Conservation (phyloP, 2,797 vertebrate species). For the Anas bahamensis region DNA sequence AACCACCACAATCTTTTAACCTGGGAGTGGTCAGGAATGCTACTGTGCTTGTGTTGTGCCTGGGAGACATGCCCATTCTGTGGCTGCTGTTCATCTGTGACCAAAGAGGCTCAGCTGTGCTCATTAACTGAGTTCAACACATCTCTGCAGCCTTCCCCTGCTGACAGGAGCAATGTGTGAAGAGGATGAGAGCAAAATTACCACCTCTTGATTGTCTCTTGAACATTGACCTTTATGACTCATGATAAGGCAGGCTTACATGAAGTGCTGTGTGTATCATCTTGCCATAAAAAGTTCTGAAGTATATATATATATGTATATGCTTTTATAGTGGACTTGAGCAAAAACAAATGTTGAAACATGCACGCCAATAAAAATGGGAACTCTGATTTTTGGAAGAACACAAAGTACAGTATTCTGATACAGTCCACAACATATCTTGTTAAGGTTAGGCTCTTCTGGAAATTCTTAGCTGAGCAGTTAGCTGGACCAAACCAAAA, state of each 20-base stretch:
- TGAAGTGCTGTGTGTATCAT: background rate
- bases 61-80: accelerated
- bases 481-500: background rate
- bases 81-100: background rate
- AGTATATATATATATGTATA: background rate
- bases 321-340: background rate
- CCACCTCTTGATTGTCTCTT: background rate
- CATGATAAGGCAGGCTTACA: background rate
- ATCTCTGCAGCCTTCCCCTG: background rate
- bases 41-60: accelerated
- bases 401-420: background rate
- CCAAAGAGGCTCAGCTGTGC: background rate
- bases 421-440: background rate
- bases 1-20: background rate
- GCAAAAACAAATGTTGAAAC: constrained; percentile 4
- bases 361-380: background rate
- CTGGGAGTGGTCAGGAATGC: background rate
- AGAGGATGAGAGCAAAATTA: background rate
- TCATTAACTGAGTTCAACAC: background rate
- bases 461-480: background rate
- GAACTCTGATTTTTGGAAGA: background rate
- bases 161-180: background rate
- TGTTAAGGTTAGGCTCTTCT: background rate
- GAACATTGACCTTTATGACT: background rate
- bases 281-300: background rate